A percentile compares a stretch with the other conserved stretches of the same genome.
These are phyloP conservation scores for Drosophila sp. DNA, from an alignment of 1,140 invertebrate genomes.

Conservation along the genomic window DNA sequence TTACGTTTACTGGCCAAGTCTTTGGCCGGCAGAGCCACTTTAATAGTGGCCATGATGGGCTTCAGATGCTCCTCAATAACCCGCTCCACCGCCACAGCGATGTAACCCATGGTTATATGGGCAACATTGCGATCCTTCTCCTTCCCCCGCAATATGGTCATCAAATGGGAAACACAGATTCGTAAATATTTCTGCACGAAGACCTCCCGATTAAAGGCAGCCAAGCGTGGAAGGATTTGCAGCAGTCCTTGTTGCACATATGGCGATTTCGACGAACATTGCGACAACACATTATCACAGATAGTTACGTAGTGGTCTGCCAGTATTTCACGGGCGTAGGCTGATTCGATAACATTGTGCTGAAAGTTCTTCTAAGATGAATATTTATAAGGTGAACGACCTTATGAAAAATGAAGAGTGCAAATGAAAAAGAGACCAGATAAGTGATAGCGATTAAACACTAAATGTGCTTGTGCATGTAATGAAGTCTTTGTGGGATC, in stretches of 20 bases:
- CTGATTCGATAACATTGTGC: constrained; percentile 88
- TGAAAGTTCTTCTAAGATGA: too few relatives aligned
- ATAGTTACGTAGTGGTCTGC: constrained; percentile 93
- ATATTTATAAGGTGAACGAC: too few relatives aligned
- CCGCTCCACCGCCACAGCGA: constrained; percentile 94
- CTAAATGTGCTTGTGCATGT: too few relatives aligned
- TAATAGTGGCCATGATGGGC: constrained; percentile 94
- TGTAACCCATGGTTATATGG: constrained; percentile 94
- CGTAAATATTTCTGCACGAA: constrained; percentile 92
- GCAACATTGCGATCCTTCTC: constrained; percentile 93
- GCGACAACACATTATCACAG: constrained; percentile 90
- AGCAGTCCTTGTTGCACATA: constrained; percentile 95
- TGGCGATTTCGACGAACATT: constrained; percentile 88
- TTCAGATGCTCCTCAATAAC: constrained; percentile 92
- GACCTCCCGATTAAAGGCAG: constrained; percentile 93
- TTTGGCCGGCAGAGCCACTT: constrained; percentile 90
- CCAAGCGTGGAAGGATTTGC: constrained; percentile 95
- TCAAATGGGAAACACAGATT: constrained; percentile 90
- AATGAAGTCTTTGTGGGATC: too few relatives aligned
- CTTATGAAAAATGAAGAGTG: too few relatives aligned
- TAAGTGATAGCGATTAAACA: too few relatives aligned
- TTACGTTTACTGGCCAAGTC: constrained; percentile 90
- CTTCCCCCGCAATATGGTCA: constrained; percentile 89
- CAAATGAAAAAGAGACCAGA: too few relatives aligned
- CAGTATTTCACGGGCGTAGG: constrained; percentile 93